Percentiles rank a stretch among this genome's conserved stretches.
phyloP scores from a whole-genome alignment of 2,113 vertebrate species.

The Illadopsis cleaveri region DNA sequence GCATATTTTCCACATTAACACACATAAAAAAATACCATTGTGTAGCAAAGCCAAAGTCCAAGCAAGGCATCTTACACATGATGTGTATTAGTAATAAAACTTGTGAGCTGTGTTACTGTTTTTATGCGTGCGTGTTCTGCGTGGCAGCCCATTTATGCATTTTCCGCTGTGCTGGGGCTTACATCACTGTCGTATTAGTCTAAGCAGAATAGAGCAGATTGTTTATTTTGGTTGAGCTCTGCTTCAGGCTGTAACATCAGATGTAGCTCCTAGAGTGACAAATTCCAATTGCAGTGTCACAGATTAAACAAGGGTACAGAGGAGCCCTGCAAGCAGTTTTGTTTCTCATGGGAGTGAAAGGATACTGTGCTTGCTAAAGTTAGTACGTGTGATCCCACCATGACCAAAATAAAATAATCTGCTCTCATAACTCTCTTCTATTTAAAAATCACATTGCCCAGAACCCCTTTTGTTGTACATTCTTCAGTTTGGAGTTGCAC shows the following conservation, averaged over 20 bases:
- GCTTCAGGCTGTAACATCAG: conserved; percentile 79
- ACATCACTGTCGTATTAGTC: conserved; percentile 79
- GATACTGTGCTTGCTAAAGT: not conserved
- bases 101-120: not conserved
- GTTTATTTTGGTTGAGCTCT: conserved; percentile 79
- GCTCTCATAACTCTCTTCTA: not conserved
- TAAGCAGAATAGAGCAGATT: conserved; percentile 78
- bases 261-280: conserved; percentile 77
- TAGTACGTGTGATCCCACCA: not conserved
- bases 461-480: not conserved
- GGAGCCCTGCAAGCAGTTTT: conserved; percentile 33
- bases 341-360: not conserved
- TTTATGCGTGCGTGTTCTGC: not conserved
- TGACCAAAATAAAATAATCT: not conserved
- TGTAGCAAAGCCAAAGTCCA: not conserved
- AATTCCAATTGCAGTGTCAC: conserved; percentile 72
- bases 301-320: conserved; percentile 69
- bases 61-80: not conserved
- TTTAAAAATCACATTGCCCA: not conserved
- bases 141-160: not conserved
- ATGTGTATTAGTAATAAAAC: not conserved
- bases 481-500: not conserved
- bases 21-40: not conserved
- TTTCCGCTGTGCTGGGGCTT: conserved; percentile 19
- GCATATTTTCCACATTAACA: not conserved